These are phyloP conservation scores for Branchipolynoe longqiensis DNA, from an alignment of 2,888 invertebrate genomes.

Conservation along the genomic window DNA sequence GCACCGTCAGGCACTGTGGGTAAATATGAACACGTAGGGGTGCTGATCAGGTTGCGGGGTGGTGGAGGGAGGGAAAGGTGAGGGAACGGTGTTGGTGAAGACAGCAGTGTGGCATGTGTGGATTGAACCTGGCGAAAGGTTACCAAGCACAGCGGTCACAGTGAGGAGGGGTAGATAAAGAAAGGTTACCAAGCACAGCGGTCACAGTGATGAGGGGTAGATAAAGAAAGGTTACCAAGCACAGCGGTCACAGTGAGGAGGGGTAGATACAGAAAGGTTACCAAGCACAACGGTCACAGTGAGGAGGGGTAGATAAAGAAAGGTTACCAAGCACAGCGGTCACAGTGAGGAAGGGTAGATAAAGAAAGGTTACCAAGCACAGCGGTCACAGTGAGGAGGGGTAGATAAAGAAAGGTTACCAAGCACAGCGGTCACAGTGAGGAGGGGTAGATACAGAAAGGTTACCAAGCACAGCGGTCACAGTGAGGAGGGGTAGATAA, in stretches of 20 bases:
- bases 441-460: background rate
- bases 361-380: background rate
- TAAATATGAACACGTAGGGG: conserved; percentile 48
- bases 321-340: background rate
- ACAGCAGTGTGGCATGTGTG: no score
- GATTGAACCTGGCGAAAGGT: no score
- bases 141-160: no score
- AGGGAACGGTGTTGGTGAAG: no score
- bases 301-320: background rate
- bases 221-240: background rate
- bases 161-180: no score
- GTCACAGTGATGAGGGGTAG: background rate
- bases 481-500: no score
- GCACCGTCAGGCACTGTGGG: background rate
- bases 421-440: background rate
- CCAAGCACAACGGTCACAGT: background rate
- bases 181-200: background rate
- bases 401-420: background rate
- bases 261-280: background rate
- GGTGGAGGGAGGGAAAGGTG: background rate
- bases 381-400: background rate
- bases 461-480: no score
- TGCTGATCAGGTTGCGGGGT: background rate
- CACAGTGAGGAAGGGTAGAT: background rate
- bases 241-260: background rate